These are phyloP conservation scores for Osmerus eperlanus DNA, from an alignment of 2,113 vertebrate species.

Conservation along the genomic window DNA sequence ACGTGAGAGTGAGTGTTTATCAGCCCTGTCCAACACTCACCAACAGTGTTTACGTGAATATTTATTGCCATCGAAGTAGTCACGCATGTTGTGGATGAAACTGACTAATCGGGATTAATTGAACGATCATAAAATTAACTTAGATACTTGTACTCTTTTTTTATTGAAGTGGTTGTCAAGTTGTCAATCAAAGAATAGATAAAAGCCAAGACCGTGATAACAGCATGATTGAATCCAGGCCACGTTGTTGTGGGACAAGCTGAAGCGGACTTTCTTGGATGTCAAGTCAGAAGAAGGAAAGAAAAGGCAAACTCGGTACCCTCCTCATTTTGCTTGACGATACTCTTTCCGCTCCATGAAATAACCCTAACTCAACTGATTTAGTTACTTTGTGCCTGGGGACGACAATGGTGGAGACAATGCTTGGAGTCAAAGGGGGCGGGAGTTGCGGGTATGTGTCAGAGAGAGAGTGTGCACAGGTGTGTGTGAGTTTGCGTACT, in stretches of 20 bases:
- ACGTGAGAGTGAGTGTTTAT: conserved; percentile 13
- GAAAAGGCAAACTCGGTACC: conserved; percentile 5
- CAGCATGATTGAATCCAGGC: conserved; percentile 33
- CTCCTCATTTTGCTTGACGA: conserved; percentile 4
- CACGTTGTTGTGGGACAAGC: conserved; percentile 26
- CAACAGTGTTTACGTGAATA: conserved; percentile 20
- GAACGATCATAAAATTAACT: not conserved
- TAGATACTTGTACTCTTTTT: not conserved
- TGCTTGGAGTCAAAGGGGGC: not conserved
- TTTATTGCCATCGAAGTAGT: not conserved
- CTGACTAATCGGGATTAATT: not conserved
- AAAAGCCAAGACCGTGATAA: conserved; percentile 18
- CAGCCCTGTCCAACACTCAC: not conserved
- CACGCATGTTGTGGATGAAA: not conserved
- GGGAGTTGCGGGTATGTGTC: not conserved
- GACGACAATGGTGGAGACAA: conserved; percentile 15
- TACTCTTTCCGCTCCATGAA: conserved; percentile 27
- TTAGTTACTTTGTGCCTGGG: conserved; percentile 27
- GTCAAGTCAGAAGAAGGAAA: conserved; percentile 16
- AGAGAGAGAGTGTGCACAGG: not conserved
- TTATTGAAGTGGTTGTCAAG: not conserved
- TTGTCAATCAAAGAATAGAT: conserved; percentile 23
- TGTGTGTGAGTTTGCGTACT: not conserved
- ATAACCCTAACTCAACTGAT: conserved; percentile 21
- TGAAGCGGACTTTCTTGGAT: conserved; percentile 37